These are phyloP conservation scores for Lontra canadensis DNA, from an alignment of 2,113 vertebrate species.

Conservation along the genomic window DNA sequence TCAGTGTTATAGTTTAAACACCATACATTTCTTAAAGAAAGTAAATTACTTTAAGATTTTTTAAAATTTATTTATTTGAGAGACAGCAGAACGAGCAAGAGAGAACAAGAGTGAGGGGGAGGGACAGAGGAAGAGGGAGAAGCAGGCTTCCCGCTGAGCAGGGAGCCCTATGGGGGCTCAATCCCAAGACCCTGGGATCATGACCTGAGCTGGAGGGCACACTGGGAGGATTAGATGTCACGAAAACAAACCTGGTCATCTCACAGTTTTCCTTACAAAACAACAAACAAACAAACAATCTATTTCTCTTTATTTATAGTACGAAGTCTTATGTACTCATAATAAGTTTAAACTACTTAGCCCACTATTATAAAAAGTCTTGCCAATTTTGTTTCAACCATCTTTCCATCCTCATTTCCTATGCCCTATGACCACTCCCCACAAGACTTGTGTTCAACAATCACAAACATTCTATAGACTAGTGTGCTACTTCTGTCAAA, in stretches of 20 bases:
- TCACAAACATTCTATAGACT: neutral
- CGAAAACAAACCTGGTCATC: neutral
- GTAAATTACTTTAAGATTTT: neutral
- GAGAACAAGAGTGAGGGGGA: neutral
- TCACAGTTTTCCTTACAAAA: neutral
- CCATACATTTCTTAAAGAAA: neutral
- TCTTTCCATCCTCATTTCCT: neutral
- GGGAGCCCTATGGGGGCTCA: neutral
- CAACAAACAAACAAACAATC: neutral
- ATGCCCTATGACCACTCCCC: neutral
- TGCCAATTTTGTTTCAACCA: neutral
- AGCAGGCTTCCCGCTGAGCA: neutral
- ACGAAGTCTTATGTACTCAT: neutral
- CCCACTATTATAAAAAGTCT: neutral
- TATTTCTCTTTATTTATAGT: neutral
- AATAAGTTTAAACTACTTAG: neutral
- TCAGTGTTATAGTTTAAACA: neutral
- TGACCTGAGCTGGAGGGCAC: neutral
- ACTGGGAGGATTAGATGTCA: neutral
- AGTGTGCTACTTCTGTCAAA: neutral
- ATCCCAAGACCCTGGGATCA: neutral
- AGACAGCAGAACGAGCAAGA: neutral
- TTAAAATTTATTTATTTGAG: neutral
- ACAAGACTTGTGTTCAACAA: neutral
- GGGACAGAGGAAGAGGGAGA: neutral